Evolutionary conservation across 1,140 invertebrate genomes (phyloP), one percentile per base, ranked within the genome.

Genomic region (Achroia grisella): DNA sequence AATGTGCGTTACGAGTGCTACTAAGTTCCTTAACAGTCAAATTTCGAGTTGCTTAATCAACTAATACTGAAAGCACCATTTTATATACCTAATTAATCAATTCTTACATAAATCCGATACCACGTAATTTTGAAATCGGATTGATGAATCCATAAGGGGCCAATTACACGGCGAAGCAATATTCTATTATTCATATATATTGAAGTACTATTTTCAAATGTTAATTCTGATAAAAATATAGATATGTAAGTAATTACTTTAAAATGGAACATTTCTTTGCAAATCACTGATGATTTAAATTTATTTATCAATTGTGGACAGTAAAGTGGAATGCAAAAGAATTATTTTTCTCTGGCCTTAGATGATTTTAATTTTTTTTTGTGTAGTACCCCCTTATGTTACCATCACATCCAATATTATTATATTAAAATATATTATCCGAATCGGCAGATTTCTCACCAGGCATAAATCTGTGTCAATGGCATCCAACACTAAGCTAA

Each of bases 1-100:
- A 69, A 73, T 74, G 75, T 78, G 77, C 71, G 68, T 76, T 55
- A 44, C 41, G 28, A 56, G 46, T 54, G 46, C 52, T 54, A 52
- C 15, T 36, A 43, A 43, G 23, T 42, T 61, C 29, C 48, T 51
- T 45, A 53, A 50, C 50, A 56, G 57, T 66, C 51, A 47, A 57
- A 58, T 66, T 67, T 57, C 58, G 48, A 60, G 48, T 67, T 62
- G 69, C 75, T 76, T 80, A 82, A 57, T 60, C 64, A 74, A 81
- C 62, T 81, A 84, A 84, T 84, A 84, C 77, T 84, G 80, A 64
- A 79, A 84, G 80, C 77, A 84, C 80, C 80, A 84, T 75, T 70
- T 67, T 48, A 56, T 66, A 71, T 71, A 72, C 60, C 66, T 77
- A 69, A 73, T 74, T 72, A 67, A 64, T 73, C 64, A 56, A 68